phyloP scores from a whole-genome alignment of 2,888 invertebrate species.

The Amiota communis region DNA sequence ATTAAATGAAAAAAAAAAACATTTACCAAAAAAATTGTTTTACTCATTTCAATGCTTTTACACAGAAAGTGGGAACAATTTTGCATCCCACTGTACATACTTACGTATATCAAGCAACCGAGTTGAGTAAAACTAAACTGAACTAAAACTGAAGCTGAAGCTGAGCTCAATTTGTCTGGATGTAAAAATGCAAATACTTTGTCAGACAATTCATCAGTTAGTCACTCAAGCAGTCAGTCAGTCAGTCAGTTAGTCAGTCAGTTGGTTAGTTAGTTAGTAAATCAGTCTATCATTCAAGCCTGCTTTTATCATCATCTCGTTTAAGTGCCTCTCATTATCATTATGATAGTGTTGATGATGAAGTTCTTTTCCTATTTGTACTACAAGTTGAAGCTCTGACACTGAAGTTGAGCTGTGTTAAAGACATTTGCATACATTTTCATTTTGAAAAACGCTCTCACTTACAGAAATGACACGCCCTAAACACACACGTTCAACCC shows the following conservation, averaged over 20 bases:
- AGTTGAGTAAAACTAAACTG: not conserved
- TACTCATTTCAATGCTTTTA: too few relatives aligned
- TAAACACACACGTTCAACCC: not conserved
- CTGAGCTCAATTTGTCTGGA: not conserved
- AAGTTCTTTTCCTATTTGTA: not conserved
- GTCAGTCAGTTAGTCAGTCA: constrained; percentile 10
- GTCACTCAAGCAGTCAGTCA: constrained; percentile 21
- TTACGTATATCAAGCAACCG: constrained; percentile 49
- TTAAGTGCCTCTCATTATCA: not conserved
- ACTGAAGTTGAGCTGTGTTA: not conserved
- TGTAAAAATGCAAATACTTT: not conserved
- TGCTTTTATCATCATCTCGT: not conserved
- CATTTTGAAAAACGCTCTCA: not conserved
- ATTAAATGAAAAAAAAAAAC: too few relatives aligned
- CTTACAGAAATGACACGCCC: not conserved
- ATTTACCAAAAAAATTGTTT: too few relatives aligned
- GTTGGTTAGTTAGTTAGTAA: constrained; percentile 19
- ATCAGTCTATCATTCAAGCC: constrained; percentile 37
- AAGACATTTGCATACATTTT: constrained; percentile 5
- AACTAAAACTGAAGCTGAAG: not conserved
- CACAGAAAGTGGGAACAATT: too few relatives aligned
- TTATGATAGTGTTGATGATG: not conserved
- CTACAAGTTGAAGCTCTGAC: not conserved
- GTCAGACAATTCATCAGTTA: not conserved
- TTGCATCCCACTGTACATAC: too few relatives aligned